These are phyloP conservation scores for Aythya baeri DNA, from an alignment of 2,113 vertebrate species.

Conservation along the genomic window DNA sequence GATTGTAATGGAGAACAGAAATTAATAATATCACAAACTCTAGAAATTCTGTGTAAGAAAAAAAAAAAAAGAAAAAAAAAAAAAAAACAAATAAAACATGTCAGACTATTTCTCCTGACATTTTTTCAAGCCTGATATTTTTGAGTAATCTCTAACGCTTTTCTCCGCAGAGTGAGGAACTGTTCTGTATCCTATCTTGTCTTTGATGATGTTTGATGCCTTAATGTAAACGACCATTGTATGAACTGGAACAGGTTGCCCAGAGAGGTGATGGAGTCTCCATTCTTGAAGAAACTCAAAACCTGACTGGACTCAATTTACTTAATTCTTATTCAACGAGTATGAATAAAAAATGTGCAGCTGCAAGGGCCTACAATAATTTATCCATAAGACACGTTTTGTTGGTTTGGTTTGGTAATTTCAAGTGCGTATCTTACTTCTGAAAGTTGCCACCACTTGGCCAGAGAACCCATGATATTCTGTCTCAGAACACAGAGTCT, in stretches of 20 bases:
- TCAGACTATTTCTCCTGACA: not conserved
- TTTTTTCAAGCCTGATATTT: not conserved
- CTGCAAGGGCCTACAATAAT: not conserved
- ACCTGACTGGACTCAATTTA: not conserved
- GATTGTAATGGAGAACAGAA: not conserved
- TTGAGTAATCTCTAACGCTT: not conserved
- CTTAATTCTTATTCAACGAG: not conserved
- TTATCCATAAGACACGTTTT: not conserved
- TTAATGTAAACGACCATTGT: not conserved
- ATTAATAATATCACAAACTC: not conserved
- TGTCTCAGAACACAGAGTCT: not conserved
- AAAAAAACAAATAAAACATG: not conserved
- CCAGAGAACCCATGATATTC: not conserved
- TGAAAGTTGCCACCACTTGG: not conserved
- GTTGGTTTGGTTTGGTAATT: not conserved
- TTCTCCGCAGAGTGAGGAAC: not conserved
- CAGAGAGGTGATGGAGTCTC: not conserved
- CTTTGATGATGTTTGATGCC: not conserved
- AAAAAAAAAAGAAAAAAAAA: not conserved
- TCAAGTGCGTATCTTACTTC: not conserved
- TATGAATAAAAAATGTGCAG: not conserved
- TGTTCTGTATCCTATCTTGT: not conserved
- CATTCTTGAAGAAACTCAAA: rapidly evolving
- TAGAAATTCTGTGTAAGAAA: not conserved
- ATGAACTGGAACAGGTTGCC: not conserved